These are phyloP conservation scores for Xenopus borealis DNA, from an alignment of 2,113 vertebrate species.

Conservation along the genomic window DNA sequence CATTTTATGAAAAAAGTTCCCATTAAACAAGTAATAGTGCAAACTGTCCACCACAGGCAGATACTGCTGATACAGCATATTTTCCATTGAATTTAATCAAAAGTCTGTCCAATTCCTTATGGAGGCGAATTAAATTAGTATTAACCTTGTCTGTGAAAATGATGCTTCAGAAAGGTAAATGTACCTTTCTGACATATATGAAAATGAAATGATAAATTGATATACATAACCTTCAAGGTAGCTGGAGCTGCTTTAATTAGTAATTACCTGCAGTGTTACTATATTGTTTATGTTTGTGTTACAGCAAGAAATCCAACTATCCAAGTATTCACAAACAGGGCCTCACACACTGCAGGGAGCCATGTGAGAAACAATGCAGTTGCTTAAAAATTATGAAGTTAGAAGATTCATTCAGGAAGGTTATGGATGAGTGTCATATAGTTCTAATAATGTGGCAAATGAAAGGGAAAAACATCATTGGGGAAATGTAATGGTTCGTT, in stretches of 20 bases:
- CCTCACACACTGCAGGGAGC: constrained; percentile 12
- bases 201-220: constrained; percentile 63
- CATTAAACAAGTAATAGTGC: background rate
- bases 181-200: constrained; percentile 48
- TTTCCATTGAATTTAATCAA: constrained; percentile 52
- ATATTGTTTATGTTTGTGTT: constrained; percentile 56
- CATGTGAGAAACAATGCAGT: constrained; percentile 24
- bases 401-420: constrained; percentile 10
- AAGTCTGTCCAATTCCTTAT: constrained; percentile 32
- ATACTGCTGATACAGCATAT: constrained; percentile 30
- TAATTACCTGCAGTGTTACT: constrained; percentile 56
- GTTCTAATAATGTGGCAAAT: background rate
- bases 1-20: background rate
- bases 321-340: constrained; percentile 11
- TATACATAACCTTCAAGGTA: constrained; percentile 40
- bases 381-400: background rate
- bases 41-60: constrained; percentile 24
- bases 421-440: background rate
- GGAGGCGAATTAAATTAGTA: constrained; percentile 62
- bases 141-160: constrained; percentile 63
- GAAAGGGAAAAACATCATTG: no score
- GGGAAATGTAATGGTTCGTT: no score
- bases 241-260: constrained; percentile 57
- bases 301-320: constrained; percentile 20
- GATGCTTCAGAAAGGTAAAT: constrained; percentile 53